Conservation (phyloP, 2,888 invertebrate genomes). For the Seira ritae region DNA sequence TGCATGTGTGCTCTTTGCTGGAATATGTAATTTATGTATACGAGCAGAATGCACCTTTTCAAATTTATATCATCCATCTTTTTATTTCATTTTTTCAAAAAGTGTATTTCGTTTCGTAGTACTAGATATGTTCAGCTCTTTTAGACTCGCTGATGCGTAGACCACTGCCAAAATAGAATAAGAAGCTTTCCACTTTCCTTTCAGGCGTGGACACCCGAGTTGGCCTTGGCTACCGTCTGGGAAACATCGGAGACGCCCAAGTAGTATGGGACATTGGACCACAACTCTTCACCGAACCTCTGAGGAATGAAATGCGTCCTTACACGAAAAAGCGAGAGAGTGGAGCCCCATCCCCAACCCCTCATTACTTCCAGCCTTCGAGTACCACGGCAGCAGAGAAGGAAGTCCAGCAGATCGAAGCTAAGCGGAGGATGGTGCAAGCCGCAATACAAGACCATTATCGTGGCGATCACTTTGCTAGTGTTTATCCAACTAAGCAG, state of each 20-base stretch:
- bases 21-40: conserved; percentile 35
- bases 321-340: conserved; percentile 49
- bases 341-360: conserved; percentile 15
- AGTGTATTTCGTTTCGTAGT: neutral
- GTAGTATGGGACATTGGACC: conserved; percentile 73
- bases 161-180: too few species aligned
- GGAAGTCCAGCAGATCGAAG: conserved; percentile 49
- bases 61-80: neutral
- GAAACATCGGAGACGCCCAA: conserved; percentile 72
- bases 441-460: conserved; percentile 54
- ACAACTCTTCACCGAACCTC: conserved; percentile 72
- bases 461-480: conserved; percentile 41
- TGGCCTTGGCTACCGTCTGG: conserved; percentile 72
- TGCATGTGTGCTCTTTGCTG: too few species aligned
- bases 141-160: too few species aligned
- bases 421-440: conserved; percentile 53
- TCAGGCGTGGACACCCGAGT: conserved; percentile 72
- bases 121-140: too few species aligned
- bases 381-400: conserved; percentile 44
- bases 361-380: conserved; percentile 35
- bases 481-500: conserved; percentile 44
- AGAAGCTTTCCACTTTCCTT: neutral
- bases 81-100: neutral
- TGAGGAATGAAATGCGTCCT: conserved; percentile 65
- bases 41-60: conserved; percentile 60